Evolutionary conservation across 2,797 vertebrate genomes (phyloP).

Genomic region (Acomys russatus): DNA sequence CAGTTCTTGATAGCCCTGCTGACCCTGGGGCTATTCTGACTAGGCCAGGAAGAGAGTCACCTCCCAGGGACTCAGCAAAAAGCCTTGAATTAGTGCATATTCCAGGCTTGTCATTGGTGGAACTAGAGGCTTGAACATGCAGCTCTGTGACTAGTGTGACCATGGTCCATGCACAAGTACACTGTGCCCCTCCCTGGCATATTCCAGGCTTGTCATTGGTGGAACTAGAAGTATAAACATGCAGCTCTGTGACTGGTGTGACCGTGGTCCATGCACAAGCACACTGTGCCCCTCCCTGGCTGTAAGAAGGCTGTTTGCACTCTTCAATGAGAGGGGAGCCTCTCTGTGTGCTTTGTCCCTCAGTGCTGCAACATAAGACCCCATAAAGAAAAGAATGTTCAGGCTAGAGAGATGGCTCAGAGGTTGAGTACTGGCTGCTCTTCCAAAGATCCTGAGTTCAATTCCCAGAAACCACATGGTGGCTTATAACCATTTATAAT

Average conservation of each 20-base stretch:
- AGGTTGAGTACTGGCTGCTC: no score
- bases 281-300: neutral
- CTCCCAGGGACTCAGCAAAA: neutral
- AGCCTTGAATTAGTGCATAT: neutral
- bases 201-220: neutral
- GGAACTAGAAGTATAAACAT: neutral
- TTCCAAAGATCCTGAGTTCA: no score
- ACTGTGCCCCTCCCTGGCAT: neutral
- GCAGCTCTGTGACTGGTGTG: neutral
- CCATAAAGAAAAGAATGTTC: neutral
- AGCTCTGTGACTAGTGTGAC: neutral
- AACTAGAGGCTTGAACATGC: neutral
- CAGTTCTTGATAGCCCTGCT: neutral
- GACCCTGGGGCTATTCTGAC: neutral
- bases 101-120: neutral
- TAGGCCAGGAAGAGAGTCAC: no score
- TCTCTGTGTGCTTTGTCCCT: neutral
- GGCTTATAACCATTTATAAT: no score
- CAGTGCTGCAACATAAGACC: neutral
- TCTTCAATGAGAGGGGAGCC: neutral
- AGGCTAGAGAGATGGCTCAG: no score
- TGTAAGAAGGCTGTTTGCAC: neutral
- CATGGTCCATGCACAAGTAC: neutral
- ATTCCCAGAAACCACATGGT: no score
- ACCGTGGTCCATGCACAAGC: neutral